Evolutionary conservation across 2,113 vertebrate genomes (phyloP).

Genomic region (Pseudonaja textilis): DNA sequence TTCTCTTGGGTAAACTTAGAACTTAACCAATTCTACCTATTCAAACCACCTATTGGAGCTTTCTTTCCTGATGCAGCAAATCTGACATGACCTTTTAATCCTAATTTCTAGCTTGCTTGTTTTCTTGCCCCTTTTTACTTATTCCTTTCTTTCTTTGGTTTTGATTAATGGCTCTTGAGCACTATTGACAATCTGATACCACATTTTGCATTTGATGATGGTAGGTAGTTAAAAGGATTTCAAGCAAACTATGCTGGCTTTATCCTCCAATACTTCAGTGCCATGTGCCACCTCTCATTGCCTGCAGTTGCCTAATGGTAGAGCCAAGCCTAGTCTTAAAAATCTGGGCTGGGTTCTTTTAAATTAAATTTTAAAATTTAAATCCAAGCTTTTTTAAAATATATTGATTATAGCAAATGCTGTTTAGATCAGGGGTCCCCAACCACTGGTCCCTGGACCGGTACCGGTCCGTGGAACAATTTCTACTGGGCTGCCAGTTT

Average conservation of each 20-base stretch:
- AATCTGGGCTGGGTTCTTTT: neutral
- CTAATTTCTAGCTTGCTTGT: neutral
- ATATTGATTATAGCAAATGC: neutral
- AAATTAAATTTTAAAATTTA: no score
- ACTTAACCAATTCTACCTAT: neutral
- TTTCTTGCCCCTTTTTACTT: neutral
- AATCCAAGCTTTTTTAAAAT: neutral
- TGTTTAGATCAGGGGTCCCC: no score
- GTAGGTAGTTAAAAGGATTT: neutral
- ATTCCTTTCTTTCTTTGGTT: neutral
- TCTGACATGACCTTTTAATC: neutral
- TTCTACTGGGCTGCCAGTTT: no score
- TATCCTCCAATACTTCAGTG: neutral
- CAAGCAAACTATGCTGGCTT: neutral
- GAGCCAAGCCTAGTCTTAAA: neutral
- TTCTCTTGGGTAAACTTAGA: neutral
- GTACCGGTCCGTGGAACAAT: no score
- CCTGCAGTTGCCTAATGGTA: neutral
- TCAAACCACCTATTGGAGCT: neutral
- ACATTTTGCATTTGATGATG: neutral
- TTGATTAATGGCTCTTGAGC: neutral
- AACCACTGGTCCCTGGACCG: no score
- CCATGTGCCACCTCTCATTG: neutral
- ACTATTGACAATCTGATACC: neutral
- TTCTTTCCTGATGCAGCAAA: neutral